Base-by-base conservation (phyloP, 2,113 vertebrate genomes). In the Ammodytes marinus region DNA sequence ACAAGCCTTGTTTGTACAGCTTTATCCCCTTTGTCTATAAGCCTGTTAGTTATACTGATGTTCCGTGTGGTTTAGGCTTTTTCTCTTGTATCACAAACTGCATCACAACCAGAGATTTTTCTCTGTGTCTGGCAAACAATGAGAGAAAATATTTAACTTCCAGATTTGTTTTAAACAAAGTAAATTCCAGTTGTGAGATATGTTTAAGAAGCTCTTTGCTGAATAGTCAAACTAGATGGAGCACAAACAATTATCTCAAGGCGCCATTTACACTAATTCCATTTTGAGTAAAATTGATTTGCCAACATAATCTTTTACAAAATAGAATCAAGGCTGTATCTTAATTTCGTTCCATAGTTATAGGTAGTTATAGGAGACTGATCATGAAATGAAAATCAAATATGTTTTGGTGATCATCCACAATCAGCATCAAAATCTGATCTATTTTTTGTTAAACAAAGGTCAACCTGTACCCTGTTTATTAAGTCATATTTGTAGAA, bases 141-240 rank as follows among this genome's bases (percentile, higher is more conserved):
- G 2, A 66, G 2, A 69, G 54, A 57, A 70, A 72, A 77, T 76
- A 66, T 85, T 69, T 59, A 85, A 55, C 27, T 1, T n/a, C 9
- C 65, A 55, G 7, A 69, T 80, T 69, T 75, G 1, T n/a, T 70
- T 12, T 40, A 60, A 19, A 52, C 13, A 55, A 61, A 82, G 84
- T 40, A 61, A 61, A 61, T 65, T 69, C 27, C 7, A 9, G 14
- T 85, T 69, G 27, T 42, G 17, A 61, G 50, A 64, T 37, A n/a
- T 81, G 63, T 61, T 86, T 65, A 75, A 73, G 55, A 9, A 35
- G 64, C 50, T 74, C 54, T 49, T 8, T 0, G 15, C 11, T 49
- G 35, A 15, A 72, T 54, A 66, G 65, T 58, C 63, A 68, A 67
- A 66, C n/a, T 42, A 71, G 68, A 47, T 8, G 7, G 27, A 61